phyloP scores from a whole-genome alignment of 2,888 invertebrate species.

The Chalcis sispes region DNA sequence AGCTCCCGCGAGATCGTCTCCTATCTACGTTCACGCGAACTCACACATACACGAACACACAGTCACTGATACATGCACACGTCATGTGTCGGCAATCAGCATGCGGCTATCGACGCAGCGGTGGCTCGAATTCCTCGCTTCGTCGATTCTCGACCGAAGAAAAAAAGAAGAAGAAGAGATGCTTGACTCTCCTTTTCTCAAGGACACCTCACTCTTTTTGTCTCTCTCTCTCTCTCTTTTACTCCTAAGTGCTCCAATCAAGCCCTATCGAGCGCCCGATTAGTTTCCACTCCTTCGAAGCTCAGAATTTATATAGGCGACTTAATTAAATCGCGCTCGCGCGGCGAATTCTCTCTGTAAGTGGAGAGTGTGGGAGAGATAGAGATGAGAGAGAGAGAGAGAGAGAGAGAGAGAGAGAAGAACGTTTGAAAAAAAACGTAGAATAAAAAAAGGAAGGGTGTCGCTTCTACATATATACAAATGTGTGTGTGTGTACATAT shows the following conservation, averaged over 20 bases:
- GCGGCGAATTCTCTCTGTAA: background rate
- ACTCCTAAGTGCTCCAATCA: slow-evolving; percentile 54
- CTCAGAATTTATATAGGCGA: slow-evolving; percentile 48
- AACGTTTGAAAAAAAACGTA: background rate
- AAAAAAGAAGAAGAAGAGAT: background rate
- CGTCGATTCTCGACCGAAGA: slow-evolving; percentile 13
- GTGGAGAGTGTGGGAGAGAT: too few relatives aligned
- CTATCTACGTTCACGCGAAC: too few relatives aligned
- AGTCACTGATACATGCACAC: background rate
- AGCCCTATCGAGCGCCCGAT: slow-evolving; percentile 52
- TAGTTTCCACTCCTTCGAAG: slow-evolving; percentile 55
- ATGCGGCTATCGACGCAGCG: too few relatives aligned
- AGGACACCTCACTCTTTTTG: slow-evolving; percentile 27
- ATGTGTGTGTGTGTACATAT: too few relatives aligned
- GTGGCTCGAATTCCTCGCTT: slow-evolving; percentile 39
- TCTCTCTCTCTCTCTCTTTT: too few relatives aligned
- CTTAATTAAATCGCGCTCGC: slow-evolving; percentile 51
- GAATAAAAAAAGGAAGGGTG: background rate
- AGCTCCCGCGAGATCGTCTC: too few relatives aligned
- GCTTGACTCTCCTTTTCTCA: background rate
- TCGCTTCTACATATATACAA: too few relatives aligned
- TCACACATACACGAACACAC: background rate
- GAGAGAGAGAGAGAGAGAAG: background rate
- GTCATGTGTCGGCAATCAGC: background rate
- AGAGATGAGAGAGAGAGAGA: background rate